These are phyloP conservation scores for Dinomys branickii DNA, from an alignment of 2,113 vertebrate species.

Conservation along the genomic window DNA sequence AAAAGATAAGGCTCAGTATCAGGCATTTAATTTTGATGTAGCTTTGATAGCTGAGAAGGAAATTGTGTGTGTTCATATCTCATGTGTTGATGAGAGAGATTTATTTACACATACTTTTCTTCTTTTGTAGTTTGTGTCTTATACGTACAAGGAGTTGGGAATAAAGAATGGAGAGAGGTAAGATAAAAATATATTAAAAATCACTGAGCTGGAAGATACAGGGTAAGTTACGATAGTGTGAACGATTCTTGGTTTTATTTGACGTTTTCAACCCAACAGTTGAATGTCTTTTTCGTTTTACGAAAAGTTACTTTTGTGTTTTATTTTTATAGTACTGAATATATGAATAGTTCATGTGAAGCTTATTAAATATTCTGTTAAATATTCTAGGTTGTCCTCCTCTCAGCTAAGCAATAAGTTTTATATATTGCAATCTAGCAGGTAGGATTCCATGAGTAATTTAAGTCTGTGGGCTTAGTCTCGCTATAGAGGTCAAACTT, in stretches of 20 bases:
- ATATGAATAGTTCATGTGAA: background rate
- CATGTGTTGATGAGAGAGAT: constrained; percentile 4
- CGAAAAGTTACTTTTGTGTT: constrained; percentile 14
- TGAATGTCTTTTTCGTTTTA: constrained; percentile 22
- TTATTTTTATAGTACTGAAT: constrained; percentile 18
- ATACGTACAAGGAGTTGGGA: constrained; percentile 96
- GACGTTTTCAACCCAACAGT: background rate
- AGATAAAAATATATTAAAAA: constrained; percentile 73
- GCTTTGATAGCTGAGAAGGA: background rate
- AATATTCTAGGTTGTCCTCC: background rate
- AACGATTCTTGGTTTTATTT: background rate
- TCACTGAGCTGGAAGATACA: background rate
- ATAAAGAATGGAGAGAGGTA: constrained; percentile 99
- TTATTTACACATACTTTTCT: constrained; percentile 38
- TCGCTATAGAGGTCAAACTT: background rate
- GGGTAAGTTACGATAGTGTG: background rate
- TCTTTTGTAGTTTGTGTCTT: constrained; percentile 95
- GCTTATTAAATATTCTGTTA: background rate
- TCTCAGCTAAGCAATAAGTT: background rate
- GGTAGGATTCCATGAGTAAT: background rate
- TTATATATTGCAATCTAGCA: background rate
- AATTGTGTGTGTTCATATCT: background rate
- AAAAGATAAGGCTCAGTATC: background rate
- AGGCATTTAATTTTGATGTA: constrained; percentile 9
- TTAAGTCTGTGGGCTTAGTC: background rate